These are phyloP conservation scores for Drosophila kikkawai DNA, from an alignment of 1,140 invertebrate species.

Conservation along the genomic window DNA sequence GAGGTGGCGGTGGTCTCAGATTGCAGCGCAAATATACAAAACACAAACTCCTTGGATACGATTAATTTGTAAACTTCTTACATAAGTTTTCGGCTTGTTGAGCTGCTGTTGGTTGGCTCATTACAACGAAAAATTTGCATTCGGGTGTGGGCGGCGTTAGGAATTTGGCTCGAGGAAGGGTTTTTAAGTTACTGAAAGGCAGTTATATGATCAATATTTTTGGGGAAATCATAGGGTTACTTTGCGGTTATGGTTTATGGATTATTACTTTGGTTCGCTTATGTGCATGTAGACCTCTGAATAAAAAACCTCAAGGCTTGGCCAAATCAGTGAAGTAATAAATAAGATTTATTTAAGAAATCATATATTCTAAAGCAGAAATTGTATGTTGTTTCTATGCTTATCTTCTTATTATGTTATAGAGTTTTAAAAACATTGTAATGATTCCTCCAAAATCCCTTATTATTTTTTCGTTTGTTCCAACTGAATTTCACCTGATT, in stretches of 20 bases:
- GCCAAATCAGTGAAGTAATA: background rate
- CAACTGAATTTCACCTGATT: background rate
- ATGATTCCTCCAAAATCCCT: background rate
- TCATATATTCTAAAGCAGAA: background rate
- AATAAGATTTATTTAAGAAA: background rate
- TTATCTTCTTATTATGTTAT: background rate
- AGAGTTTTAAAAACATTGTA: conserved; percentile 3
- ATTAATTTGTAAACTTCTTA: conserved; percentile 39
- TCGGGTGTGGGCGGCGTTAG: conserved; percentile 21
- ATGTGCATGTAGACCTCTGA: background rate
- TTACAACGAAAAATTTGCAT: conserved; percentile 44
- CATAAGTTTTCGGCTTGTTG: conserved; percentile 37
- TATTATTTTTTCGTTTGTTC: background rate
- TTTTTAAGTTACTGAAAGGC: conserved; percentile 10
- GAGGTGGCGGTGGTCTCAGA: conserved; percentile 22
- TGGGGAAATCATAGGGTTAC: conserved; percentile 3
- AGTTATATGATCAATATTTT: conserved; percentile 32
- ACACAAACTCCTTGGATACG: background rate
- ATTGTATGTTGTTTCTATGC: no score
- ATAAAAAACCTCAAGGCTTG: background rate
- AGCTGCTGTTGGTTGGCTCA: conserved; percentile 30
- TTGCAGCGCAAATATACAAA: conserved; percentile 27
- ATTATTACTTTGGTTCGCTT: background rate
- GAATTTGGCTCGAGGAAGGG: conserved; percentile 37
- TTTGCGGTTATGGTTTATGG: background rate